Evolutionary conservation across 2,888 invertebrate genomes (phyloP).

Genomic region (Platyscelio sp.): DNA sequence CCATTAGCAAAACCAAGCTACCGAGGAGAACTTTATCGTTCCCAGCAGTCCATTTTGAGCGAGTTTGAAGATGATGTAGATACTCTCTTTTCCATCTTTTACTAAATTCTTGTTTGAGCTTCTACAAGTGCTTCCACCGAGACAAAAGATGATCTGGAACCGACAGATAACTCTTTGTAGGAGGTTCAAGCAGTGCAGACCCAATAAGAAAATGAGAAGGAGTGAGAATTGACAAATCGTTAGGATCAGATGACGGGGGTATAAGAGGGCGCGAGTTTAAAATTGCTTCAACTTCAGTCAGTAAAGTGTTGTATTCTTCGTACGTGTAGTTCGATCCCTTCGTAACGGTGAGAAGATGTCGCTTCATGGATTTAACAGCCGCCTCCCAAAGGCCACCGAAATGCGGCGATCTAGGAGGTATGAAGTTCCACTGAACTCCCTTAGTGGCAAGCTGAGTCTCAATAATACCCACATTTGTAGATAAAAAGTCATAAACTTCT

Average conservation of each 20-base stretch:
- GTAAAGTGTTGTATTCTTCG: slow-evolving; percentile 20
- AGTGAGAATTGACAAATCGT: slow-evolving; percentile 69
- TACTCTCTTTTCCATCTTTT: slow-evolving; percentile 23
- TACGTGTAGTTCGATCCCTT: neutral
- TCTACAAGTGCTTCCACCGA: slow-evolving; percentile 11
- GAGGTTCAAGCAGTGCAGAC: slow-evolving; percentile 10
- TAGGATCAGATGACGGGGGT: slow-evolving; percentile 46
- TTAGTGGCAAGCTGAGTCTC: slow-evolving; percentile 14
- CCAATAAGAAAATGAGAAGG: slow-evolving; percentile 76
- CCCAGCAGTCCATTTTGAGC: slow-evolving; percentile 3
- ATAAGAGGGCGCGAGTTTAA: slow-evolving; percentile 66
- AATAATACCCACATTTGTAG: neutral
- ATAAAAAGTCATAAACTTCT: slow-evolving; percentile 28
- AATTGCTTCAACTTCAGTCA: slow-evolving; percentile 69
- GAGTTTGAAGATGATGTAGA: slow-evolving; percentile 27
- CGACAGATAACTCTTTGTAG: neutral
- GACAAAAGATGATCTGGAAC: slow-evolving; percentile 9
- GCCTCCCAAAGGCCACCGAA: slow-evolving; percentile 5
- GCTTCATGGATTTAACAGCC: slow-evolving; percentile 1
- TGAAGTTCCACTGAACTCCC: slow-evolving; percentile 58
- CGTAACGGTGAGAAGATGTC: neutral
- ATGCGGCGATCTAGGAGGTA: slow-evolving; percentile 25
- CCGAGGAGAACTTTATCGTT: neutral
- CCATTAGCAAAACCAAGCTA: neutral
- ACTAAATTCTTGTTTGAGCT: slow-evolving; percentile 11